phyloP scores from a whole-genome alignment of 2,797 vertebrate genomes.

The Perodicticus potto region DNA sequence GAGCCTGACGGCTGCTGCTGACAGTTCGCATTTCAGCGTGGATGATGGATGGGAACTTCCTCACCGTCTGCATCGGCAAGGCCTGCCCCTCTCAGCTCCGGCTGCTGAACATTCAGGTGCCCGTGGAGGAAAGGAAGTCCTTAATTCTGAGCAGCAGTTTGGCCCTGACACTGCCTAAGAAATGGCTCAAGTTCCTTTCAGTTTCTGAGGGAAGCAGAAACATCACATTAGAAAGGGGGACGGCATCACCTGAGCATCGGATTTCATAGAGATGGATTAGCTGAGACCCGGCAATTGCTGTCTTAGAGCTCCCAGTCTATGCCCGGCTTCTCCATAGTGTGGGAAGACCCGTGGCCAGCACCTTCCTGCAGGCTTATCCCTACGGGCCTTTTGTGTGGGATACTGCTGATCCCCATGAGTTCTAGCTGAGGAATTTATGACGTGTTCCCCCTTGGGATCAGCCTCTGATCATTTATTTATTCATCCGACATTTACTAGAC shows the following conservation, averaged over 20 bases:
- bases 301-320: neutral
- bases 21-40: neutral
- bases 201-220: neutral
- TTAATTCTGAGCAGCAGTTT: neutral
- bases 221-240: neutral
- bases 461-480: constrained; percentile 20
- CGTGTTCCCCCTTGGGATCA: neutral
- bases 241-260: neutral
- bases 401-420: neutral
- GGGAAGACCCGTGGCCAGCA: neutral
- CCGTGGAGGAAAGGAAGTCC: neutral
- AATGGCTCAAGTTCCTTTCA: neutral
- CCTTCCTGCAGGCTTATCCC: neutral
- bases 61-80: neutral
- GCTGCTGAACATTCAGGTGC: neutral
- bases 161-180: neutral
- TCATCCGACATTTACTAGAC: neutral
- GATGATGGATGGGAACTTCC: neutral
- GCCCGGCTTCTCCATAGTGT: neutral
- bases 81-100: neutral
- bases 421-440: neutral
- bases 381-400: neutral
- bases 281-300: neutral
- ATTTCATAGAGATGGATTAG: neutral
- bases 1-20: neutral